Evolutionary conservation across 2,797 vertebrate species (phyloP).

Genomic region (Anas bernieri): DNA sequence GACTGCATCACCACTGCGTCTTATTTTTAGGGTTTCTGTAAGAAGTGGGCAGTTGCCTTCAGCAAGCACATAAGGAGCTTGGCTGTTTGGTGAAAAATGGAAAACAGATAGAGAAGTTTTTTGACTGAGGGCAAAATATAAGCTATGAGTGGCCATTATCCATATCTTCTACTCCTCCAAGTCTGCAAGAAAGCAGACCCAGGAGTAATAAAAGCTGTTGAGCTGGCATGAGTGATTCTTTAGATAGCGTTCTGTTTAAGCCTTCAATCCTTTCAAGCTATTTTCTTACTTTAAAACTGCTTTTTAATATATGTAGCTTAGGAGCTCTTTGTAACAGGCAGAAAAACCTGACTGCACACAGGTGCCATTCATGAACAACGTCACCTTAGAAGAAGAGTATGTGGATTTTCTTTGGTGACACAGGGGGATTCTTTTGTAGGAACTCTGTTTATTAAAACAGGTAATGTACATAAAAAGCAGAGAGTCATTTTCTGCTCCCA

Average conservation of each 20-base stretch:
- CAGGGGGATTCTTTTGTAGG: background rate
- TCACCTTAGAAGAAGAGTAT: background rate
- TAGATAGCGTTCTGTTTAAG: background rate
- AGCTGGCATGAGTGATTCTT: background rate
- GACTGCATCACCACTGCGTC: background rate
- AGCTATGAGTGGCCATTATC: background rate
- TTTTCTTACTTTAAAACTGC: background rate
- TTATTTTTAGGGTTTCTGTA: background rate
- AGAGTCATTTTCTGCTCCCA: background rate
- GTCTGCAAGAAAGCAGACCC: background rate
- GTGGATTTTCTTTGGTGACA: background rate
- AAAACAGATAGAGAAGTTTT: background rate
- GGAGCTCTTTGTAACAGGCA: background rate
- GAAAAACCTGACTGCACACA: background rate
- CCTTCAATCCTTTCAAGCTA: background rate
- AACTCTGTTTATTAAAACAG: background rate
- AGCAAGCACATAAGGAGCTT: background rate
- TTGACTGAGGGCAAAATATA: background rate
- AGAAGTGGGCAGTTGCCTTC: slow-evolving; percentile 14
- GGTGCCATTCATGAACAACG: background rate
- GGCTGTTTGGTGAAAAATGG: background rate
- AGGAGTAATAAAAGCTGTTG: background rate
- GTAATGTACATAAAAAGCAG: background rate
- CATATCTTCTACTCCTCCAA: background rate
- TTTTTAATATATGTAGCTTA: background rate